Conservation (phyloP, 1,140 invertebrate species). For the Dinoponera quadriceps region DNA sequence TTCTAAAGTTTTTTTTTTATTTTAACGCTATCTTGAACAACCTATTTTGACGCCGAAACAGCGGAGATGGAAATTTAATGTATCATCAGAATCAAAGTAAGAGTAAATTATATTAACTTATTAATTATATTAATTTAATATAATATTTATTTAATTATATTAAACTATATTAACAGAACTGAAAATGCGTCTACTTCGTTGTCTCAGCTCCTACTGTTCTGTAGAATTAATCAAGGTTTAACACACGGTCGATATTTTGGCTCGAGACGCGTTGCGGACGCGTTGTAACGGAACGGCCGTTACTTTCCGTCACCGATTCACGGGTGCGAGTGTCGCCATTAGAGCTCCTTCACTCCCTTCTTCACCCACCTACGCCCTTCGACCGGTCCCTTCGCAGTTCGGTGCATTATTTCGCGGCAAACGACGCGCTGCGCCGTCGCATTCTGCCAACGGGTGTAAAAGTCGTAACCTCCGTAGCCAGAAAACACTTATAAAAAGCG, state of each 20-base stretch:
- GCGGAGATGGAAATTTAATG: no score
- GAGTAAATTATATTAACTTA: no score
- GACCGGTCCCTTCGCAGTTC: background rate
- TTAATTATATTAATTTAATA: no score
- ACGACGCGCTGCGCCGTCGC: background rate
- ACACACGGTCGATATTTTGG: background rate
- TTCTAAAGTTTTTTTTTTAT: no score
- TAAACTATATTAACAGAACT: no score
- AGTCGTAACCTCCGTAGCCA: slow-evolving; percentile 5
- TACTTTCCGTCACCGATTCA: slow-evolving; percentile 14
- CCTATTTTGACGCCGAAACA: no score
- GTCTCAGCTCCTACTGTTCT: no score
- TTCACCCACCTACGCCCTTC: background rate
- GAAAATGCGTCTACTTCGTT: no score
- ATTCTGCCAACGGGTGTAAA: slow-evolving; percentile 17
- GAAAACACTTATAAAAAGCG: background rate
- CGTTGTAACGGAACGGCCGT: background rate
- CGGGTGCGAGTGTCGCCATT: background rate
- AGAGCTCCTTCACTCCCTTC: background rate
- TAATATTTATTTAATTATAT: no score
- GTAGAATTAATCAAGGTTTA: background rate
- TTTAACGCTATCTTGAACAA: no score
- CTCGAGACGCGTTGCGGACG: background rate
- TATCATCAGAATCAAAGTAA: no score
- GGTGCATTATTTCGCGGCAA: slow-evolving; percentile 5